Evolutionary conservation across 2,888 invertebrate species (phyloP).

Genomic region (Caenorhabditis wallacei): DNA sequence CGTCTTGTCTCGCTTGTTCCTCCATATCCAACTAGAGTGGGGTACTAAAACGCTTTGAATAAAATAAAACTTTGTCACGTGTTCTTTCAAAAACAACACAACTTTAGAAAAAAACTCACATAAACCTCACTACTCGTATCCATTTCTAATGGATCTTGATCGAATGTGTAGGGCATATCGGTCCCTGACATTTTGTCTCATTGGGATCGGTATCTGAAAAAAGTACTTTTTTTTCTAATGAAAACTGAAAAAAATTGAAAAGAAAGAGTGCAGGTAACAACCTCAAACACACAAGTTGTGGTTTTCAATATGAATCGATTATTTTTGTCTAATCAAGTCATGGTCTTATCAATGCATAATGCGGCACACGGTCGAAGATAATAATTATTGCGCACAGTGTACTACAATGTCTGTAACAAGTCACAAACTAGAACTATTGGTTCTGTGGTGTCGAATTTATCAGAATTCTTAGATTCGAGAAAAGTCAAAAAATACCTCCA

Average conservation of each 20-base stretch:
- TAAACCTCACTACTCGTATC: slow-evolving; percentile 14
- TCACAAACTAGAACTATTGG: slow-evolving; percentile 18
- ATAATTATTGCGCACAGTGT: slow-evolving; percentile 16
- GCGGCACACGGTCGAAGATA: slow-evolving; percentile 4
- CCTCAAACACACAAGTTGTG: background rate
- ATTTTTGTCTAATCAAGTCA: slow-evolving; percentile 19
- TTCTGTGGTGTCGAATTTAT: too few species aligned
- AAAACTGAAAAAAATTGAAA: background rate
- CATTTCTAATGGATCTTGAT: slow-evolving; percentile 58
- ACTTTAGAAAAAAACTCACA: background rate
- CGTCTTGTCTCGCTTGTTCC: slow-evolving; percentile 11
- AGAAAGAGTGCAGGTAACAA: background rate
- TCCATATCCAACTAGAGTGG: background rate
- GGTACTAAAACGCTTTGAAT: too few species aligned
- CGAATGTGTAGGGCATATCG: slow-evolving; percentile 43
- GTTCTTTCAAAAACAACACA: slow-evolving; percentile 2
- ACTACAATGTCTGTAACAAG: slow-evolving; percentile 13
- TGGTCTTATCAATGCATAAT: slow-evolving; percentile 11
- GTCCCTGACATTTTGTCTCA: slow-evolving; percentile 16
- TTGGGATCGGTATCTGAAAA: background rate
- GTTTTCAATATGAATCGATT: slow-evolving; percentile 22
- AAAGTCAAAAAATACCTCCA: too few species aligned
- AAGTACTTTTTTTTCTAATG: too few species aligned
- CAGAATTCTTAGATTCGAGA: too few species aligned
- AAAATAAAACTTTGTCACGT: slow-evolving; percentile 4